Percentiles rank a stretch among this genome's conserved stretches.
These are phyloP conservation scores for Ips nitidus DNA, from an alignment of 1,140 invertebrate genomes.

Conservation along the genomic window DNA sequence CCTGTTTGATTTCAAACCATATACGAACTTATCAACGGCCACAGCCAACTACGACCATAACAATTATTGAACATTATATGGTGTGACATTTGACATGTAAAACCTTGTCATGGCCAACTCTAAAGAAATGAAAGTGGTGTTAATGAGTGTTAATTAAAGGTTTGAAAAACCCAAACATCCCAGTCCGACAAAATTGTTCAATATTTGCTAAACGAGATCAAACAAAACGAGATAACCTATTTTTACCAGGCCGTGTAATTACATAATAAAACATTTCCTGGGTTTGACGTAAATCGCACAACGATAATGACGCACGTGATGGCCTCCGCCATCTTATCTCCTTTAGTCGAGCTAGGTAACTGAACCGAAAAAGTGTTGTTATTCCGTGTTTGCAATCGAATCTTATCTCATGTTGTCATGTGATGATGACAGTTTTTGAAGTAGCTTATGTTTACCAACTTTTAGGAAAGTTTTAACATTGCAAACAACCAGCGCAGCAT, in stretches of 20 bases:
- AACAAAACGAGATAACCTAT: slow-evolving; percentile 9
- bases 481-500: too few species aligned
- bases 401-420: neutral
- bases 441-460: too few species aligned
- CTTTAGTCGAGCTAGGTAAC: slow-evolving; percentile 3
- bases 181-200: slow-evolving; percentile 2
- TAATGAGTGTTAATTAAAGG: too few species aligned
- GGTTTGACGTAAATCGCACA: slow-evolving; percentile 22
- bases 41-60: too few species aligned
- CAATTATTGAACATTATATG: too few species aligned
- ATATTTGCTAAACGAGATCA: slow-evolving; percentile 10
- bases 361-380: slow-evolving; percentile 10
- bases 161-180: too few species aligned
- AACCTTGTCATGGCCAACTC: too few species aligned
- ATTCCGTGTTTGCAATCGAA: neutral
- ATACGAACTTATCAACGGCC: too few species aligned
- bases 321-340: slow-evolving; percentile 6
- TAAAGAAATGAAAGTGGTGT: too few species aligned
- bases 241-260: slow-evolving; percentile 12
- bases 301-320: slow-evolving; percentile 13
- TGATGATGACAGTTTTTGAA: neutral
- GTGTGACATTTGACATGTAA: too few species aligned
- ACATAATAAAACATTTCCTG: slow-evolving; percentile 16
- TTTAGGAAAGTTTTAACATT: too few species aligned
- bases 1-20: too few species aligned